Evolutionary conservation across 92 coral and sea anemone genomes (phyloP).

Genomic region (Bergia sp.): DNA sequence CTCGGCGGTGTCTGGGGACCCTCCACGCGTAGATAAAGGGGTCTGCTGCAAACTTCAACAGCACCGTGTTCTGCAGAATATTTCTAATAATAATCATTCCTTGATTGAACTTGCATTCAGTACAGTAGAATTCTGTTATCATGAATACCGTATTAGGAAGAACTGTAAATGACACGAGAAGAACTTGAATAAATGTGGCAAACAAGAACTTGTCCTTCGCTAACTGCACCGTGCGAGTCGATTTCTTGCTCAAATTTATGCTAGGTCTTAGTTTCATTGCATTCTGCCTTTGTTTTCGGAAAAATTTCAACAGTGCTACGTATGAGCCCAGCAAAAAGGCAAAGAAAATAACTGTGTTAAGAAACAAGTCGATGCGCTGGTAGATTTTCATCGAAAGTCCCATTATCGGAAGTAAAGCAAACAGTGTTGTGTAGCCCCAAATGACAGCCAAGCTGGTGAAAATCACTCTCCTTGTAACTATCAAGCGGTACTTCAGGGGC

Average conservation of each 20-base stretch:
- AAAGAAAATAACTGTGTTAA: constrained; percentile 27
- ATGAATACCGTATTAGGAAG: constrained; percentile 32
- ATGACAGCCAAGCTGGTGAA: constrained; percentile 8
- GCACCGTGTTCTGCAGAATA: constrained; percentile 18
- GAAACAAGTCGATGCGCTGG: constrained; percentile 26
- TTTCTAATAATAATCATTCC: constrained; percentile 11
- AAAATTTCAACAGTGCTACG: constrained; percentile 29
- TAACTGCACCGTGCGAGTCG: neutral
- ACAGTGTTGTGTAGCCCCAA: constrained; percentile 15
- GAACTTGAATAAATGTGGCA: constrained; percentile 27
- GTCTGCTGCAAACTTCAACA: constrained; percentile 35
- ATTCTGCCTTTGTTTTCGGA: constrained; percentile 9
- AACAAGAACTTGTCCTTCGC: constrained; percentile 28
- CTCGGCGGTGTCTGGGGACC: constrained; percentile 12
- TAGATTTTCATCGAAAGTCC: constrained; percentile 21
- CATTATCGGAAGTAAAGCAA: constrained; percentile 23
- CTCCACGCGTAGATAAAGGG: constrained; percentile 45
- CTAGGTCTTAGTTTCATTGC: constrained; percentile 8
- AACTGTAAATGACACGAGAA: constrained; percentile 25
- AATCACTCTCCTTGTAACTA: constrained; percentile 12
- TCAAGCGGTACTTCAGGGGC: constrained; percentile 32
- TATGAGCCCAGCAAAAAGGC: constrained; percentile 18
- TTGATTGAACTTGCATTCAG: constrained; percentile 24
- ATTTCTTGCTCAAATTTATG: neutral
- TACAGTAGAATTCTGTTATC: constrained; percentile 35